phyloP scores from a whole-genome alignment of 2,888 invertebrate genomes.

The Agrotis clavis region DNA sequence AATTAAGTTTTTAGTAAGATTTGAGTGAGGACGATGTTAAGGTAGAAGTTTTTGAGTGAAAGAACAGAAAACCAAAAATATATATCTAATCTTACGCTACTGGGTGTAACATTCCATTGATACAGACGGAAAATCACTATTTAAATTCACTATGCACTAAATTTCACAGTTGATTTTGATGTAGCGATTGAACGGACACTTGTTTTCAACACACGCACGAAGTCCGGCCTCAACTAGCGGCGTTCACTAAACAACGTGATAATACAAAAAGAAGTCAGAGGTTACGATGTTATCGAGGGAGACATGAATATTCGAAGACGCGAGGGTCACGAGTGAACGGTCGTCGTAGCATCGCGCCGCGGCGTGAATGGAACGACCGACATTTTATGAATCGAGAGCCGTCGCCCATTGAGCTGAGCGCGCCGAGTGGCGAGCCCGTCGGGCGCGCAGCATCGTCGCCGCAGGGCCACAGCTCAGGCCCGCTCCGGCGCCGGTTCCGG shows the following conservation, averaged over 20 bases:
- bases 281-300: slow-evolving; percentile 90
- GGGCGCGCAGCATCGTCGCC: slow-evolving; percentile 76
- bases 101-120: slow-evolving; percentile 85
- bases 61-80: slow-evolving; percentile 70
- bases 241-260: slow-evolving; percentile 88
- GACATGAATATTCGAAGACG: slow-evolving; percentile 91
- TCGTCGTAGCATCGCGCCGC: slow-evolving; percentile 86
- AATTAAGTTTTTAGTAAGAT: slow-evolving; percentile 24
- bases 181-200: slow-evolving; percentile 83
- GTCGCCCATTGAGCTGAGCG: slow-evolving; percentile 87
- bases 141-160: slow-evolving; percentile 86
- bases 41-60: slow-evolving; percentile 33
- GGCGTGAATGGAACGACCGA: slow-evolving; percentile 90
- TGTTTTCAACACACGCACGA: slow-evolving; percentile 86
- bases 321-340: slow-evolving; percentile 91
- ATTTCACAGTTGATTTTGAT: slow-evolving; percentile 83
- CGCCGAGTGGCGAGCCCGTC: slow-evolving; percentile 69
- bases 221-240: slow-evolving; percentile 82
- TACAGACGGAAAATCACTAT: slow-evolving; percentile 82
- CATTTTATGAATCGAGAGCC: slow-evolving; percentile 90
- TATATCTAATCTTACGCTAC: slow-evolving; percentile 85
- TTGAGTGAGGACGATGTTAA: slow-evolving; percentile 27
- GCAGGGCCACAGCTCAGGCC: slow-evolving; percentile 78
- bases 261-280: slow-evolving; percentile 90
- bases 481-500: slow-evolving; percentile 82